Conservation (phyloP, 2,888 invertebrate species). For the Uropetala carovei region DNA sequence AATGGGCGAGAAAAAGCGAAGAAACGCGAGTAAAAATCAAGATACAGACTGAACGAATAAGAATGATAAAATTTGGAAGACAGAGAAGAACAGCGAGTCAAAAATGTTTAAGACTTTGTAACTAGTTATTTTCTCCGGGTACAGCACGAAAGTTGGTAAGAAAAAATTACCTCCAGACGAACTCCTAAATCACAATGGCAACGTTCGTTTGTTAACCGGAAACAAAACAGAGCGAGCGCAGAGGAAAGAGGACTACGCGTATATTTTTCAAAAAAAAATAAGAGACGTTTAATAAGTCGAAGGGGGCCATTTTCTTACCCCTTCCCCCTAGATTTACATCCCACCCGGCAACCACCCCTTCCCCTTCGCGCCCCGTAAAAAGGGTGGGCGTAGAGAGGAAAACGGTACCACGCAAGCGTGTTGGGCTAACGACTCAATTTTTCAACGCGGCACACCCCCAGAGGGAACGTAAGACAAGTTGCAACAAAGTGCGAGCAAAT, state of each 20-base stretch:
- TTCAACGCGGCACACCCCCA: conserved; percentile 17
- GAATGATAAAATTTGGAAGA: too few relatives aligned
- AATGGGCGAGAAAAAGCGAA: not conserved
- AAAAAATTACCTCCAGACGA: conserved; percentile 7
- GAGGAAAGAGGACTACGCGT: not conserved
- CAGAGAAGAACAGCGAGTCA: not conserved
- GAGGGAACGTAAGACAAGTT: conserved; percentile 32
- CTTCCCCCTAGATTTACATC: not conserved
- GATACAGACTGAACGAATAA: too few relatives aligned
- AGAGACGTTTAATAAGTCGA: not conserved
- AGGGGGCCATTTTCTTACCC: not conserved
- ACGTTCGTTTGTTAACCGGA: not conserved
- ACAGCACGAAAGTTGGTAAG: not conserved
- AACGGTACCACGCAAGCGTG: conserved; percentile 17
- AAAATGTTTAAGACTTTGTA: not conserved
- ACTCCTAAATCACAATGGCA: conserved; percentile 14
- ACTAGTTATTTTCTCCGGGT: not conserved
- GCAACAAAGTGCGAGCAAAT: conserved; percentile 32
- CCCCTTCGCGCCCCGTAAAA: not conserved
- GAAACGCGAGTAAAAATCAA: not conserved
- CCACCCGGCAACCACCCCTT: not conserved
- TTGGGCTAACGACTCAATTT: conserved; percentile 25
- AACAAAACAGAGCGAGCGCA: too few relatives aligned
- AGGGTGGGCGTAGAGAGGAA: conserved; percentile 3
- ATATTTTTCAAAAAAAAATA: conserved; percentile 18